Base-by-base conservation (phyloP, 2,888 invertebrate genomes). In the Agonopterix arenella region DNA sequence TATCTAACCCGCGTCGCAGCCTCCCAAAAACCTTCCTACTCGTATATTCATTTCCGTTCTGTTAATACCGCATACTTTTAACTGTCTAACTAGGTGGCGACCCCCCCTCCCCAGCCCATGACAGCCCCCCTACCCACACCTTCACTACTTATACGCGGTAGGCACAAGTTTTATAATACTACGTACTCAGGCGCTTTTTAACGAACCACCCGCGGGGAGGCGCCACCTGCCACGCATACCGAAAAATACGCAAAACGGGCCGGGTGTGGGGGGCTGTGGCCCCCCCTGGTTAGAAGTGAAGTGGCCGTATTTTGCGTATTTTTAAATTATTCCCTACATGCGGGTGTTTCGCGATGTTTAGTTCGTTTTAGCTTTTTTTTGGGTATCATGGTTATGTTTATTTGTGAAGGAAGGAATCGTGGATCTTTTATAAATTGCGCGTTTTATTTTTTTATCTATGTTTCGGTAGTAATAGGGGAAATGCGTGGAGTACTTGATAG, bases 61-160 rank as follows among this genome's bases (percentile, higher is more conserved):
- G 88, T 89, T 89, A 88, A 89, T 89, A 86, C 88, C 88, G 88
- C 88, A 89, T 89, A 89, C 88, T 88, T 89, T 89, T 89, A 88
- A 88, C 88, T 88, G 88, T 86, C 88, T 89, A 89, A 89, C 88
- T 89, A 88, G 86, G 86, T 80, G 78, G 77, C 68, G 63, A 68
- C 58, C 60, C 66, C 64, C 60, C 66, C 58, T 49, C 58, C 40
- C 47, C 55, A 28, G 28, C 28, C 28, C 28, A 28, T 28, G 28
- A 28, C 28, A 49, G 59, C 61, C 54, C 64, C 70, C 66, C 52
- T 48, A 52, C 78, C 66, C 79, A 68, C 64, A 64, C 81, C 80
- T 61, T 58, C 77, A 88, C 88, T 89, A 89, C 88, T 89, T 89
- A 88, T 80, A 89, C 88, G 84, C 81, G 79, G 88, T 88, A 88